These are phyloP conservation scores for Ciconia nigra DNA, from an alignment of 2,797 vertebrate genomes.

Conservation along the genomic window DNA sequence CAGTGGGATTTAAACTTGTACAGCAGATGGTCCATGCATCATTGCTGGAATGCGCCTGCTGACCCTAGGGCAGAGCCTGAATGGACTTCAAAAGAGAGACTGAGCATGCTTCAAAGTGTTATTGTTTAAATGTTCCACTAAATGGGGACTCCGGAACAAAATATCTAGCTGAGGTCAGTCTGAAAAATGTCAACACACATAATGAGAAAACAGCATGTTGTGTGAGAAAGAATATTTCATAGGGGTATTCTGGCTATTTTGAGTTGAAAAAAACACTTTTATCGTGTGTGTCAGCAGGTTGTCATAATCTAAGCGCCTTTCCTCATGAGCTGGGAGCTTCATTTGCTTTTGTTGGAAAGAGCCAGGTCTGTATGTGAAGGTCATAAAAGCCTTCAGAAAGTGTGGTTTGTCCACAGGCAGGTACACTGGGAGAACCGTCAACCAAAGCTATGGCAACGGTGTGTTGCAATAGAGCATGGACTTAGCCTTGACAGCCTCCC, in stretches of 20 bases:
- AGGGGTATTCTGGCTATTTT: constrained; percentile 20
- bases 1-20: constrained; percentile 61
- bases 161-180: constrained; percentile 66
- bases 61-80: constrained; percentile 67
- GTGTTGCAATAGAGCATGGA: background rate
- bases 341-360: constrained; percentile 6
- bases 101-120: constrained; percentile 55
- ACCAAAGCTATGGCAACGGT: background rate
- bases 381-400: background rate
- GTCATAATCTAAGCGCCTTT: constrained; percentile 21
- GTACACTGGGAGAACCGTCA: background rate
- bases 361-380: background rate
- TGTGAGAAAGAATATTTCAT: constrained; percentile 53
- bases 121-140: constrained; percentile 65
- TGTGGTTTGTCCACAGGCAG: background rate
- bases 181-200: constrained; percentile 66
- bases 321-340: background rate
- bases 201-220: constrained; percentile 64
- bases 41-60: constrained; percentile 65
- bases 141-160: constrained; percentile 67
- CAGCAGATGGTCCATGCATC: constrained; percentile 65
- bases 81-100: constrained; percentile 66
- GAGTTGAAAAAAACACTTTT: background rate
- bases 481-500: background rate
- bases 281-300: constrained; percentile 25